Evolutionary conservation across 1,140 invertebrate species (phyloP), one percentile per base, ranked within the genome.

Genomic region (Eurosta solidaginis): DNA sequence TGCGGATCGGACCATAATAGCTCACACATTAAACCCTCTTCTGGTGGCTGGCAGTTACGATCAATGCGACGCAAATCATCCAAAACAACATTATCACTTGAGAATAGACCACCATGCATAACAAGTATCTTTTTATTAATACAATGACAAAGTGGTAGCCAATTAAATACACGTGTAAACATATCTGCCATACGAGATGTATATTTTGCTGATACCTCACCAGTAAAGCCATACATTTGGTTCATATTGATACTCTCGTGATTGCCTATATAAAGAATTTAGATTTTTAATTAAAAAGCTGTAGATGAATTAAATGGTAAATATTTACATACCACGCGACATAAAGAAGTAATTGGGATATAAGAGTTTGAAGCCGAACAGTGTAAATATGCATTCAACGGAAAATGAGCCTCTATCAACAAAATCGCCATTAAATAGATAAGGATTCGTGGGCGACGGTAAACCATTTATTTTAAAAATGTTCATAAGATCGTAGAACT

Each of bases 361-460:
- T 12, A 99, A 90, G 74, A 99, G 89, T 88, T 99, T 99, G 88
- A 97, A 99, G 80, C 96, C 96, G 89, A 99, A 98, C 52, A 99
- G 89, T 25, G 95, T 96, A 87, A 99, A 97, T 86, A 99, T 99
- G 88, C 98, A 99, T 89, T 99, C 98, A 29, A 99, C 97, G 22
- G 97, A 99, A 89, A 99, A 99, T 0, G 97, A 98, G 12, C 98
- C 98, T 90, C 98, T 91, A 89, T 99, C 98, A 50, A 99, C 98
- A 90, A 99, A 99, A 90, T 99, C 98, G 80, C 86, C 86, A 78
- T 87, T 87, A 49, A 87, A 87, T 22, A 87, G 90, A 78, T 99
- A 99, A 79, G 98, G 98, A 91, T 99, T 99, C 50, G 91, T 92
- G 87, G 95, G 92, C 12, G 96, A 98, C 14, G 98, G 98, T 49